These are phyloP conservation scores for Aelia acuminata DNA, from an alignment of 2,888 invertebrate species.

Conservation along the genomic window DNA sequence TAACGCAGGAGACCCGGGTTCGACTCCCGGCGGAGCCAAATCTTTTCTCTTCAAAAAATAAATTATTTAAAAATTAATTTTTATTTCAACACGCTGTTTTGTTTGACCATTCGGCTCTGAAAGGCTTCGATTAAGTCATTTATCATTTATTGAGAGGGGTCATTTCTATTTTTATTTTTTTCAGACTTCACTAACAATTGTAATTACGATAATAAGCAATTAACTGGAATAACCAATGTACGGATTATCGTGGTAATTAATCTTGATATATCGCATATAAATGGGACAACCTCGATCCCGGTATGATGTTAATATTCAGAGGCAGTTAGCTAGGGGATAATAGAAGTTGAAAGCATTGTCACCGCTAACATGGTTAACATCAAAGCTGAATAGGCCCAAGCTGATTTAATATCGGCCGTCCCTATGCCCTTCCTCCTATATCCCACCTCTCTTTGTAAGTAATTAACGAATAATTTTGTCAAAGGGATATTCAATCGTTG, in stretches of 20 bases:
- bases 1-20: no score
- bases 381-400: background rate
- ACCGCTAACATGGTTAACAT: constrained; percentile 14
- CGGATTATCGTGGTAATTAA: background rate
- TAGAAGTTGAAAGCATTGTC: constrained; percentile 27
- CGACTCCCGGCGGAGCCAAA: no score
- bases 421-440: background rate
- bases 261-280: background rate
- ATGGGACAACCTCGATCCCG: background rate
- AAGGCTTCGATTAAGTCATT: no score
- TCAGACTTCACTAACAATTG: no score
- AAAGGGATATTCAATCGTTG: background rate
- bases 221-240: background rate
- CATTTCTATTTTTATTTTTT: no score
- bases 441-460: background rate
- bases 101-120: no score
- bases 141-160: no score
- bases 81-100: no score
- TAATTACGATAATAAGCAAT: no score
- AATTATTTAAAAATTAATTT: no score
- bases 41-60: no score
- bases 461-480: background rate
- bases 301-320: background rate
- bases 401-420: background rate
- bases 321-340: background rate